These are phyloP conservation scores for Baryphthengus martii DNA, from an alignment of 2,113 vertebrate genomes.

Conservation along the genomic window DNA sequence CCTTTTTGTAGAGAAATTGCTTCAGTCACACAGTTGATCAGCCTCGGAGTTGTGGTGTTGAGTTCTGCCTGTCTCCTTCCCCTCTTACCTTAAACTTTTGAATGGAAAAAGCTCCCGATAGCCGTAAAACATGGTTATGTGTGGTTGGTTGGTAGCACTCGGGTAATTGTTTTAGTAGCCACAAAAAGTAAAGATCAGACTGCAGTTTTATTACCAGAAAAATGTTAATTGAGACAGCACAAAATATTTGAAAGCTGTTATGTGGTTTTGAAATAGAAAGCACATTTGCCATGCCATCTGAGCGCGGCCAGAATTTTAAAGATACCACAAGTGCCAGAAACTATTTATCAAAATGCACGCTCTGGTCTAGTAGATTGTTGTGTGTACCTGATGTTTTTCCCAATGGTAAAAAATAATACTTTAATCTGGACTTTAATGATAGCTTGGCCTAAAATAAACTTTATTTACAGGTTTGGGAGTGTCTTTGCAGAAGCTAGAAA, in stretches of 20 bases:
- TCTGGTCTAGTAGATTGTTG: neutral
- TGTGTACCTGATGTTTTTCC: neutral
- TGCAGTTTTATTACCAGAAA: neutral
- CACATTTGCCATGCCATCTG: neutral
- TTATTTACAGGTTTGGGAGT: neutral
- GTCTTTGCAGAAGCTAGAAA: too few relatives aligned
- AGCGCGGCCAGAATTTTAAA: neutral
- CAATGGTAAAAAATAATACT: neutral
- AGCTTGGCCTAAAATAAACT: neutral
- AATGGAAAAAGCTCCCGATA: neutral
- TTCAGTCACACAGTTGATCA: neutral
- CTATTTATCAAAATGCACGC: neutral
- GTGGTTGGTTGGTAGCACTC: neutral
- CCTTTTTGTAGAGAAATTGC: neutral
- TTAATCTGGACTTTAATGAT: neutral
- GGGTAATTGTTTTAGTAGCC: neutral
- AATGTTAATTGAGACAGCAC: neutral
- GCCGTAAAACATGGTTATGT: neutral
- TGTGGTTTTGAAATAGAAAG: neutral
- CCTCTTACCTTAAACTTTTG: neutral
- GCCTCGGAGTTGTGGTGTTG: neutral
- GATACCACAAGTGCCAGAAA: neutral
- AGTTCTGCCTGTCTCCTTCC: neutral
- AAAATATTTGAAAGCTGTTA: neutral
- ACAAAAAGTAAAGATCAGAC: neutral